A percentile compares a stretch with the other conserved stretches of the same genome.
These are phyloP conservation scores for Pelusios castaneus DNA, from an alignment of 2,113 vertebrate genomes.

Conservation along the genomic window DNA sequence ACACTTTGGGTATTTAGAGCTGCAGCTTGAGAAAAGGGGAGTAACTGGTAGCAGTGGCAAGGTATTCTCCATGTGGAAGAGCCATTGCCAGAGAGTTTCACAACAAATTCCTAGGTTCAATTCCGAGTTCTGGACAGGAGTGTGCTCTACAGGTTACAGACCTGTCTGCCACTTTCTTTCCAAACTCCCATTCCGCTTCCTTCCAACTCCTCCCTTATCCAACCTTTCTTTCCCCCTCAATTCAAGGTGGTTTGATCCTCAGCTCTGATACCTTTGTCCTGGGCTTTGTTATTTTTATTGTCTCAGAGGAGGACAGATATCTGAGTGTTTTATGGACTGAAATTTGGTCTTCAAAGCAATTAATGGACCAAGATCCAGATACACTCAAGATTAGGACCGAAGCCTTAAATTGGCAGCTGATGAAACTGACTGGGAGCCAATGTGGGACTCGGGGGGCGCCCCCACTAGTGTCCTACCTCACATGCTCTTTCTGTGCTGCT, in stretches of 20 bases:
- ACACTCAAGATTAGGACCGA: not conserved
- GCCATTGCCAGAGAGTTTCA: not conserved
- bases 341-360: not conserved
- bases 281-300: fast-evolving
- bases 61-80: not conserved
- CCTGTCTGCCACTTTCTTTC: not conserved
- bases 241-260: not conserved
- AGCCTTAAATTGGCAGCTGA: not conserved
- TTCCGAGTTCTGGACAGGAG: not conserved
- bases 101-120: not conserved
- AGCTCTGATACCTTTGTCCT: not conserved
- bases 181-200: not conserved
- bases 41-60: not conserved
- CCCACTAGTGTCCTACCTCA: not conserved
- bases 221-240: fast-evolving
- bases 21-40: not conserved
- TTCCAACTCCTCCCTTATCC: not conserved
- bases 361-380: not conserved
- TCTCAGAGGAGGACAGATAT: not conserved
- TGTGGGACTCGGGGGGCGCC: too few species aligned
- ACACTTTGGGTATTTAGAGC: not conserved
- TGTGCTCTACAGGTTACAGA: not conserved
- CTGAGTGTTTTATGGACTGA: not conserved
- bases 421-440: not conserved
- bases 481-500: not conserved